Conservation (phyloP, 2,797 vertebrate genomes). For the Sus cebifrons region DNA sequence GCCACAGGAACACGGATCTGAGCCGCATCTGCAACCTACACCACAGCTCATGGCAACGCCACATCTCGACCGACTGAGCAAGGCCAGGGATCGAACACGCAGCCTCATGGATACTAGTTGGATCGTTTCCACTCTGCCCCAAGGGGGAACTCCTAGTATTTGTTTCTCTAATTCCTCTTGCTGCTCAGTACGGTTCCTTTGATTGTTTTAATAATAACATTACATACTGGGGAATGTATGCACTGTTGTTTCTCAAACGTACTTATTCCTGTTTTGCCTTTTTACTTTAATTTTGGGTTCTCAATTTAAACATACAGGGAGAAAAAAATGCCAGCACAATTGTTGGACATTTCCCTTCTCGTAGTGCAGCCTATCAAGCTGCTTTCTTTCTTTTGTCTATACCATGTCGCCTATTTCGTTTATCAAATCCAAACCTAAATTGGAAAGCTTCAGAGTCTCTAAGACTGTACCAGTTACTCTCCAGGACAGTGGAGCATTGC, state of each 20-base stretch:
- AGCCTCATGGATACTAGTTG: no score
- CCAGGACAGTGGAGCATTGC: neutral
- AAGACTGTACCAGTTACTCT: neutral
- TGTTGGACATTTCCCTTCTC: neutral
- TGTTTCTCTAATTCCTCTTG: constrained; percentile 54
- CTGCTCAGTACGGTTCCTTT: constrained; percentile 10
- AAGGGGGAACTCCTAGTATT: neutral
- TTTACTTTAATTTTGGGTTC: constrained; percentile 64
- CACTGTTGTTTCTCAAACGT: neutral
- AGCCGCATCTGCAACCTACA: no score
- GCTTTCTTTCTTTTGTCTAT: no score
- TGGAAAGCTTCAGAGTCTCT: neutral
- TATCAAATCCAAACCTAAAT: neutral
- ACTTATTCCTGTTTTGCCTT: neutral
- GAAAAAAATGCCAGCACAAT: neutral
- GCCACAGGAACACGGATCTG: no score
- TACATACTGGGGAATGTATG: neutral
- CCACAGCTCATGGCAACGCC: no score
- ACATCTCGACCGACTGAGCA: no score
- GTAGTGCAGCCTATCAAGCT: neutral
- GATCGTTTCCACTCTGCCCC: no score
- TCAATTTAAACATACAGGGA: neutral
- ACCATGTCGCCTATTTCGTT: neutral
- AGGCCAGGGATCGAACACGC: no score
- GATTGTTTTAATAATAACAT: constrained; percentile 19